Percentiles rank a stretch among this genome's conserved stretches.
Conservation (phyloP, 64 coral and sea anemone genomes). For the Anthopleura sola region DNA sequence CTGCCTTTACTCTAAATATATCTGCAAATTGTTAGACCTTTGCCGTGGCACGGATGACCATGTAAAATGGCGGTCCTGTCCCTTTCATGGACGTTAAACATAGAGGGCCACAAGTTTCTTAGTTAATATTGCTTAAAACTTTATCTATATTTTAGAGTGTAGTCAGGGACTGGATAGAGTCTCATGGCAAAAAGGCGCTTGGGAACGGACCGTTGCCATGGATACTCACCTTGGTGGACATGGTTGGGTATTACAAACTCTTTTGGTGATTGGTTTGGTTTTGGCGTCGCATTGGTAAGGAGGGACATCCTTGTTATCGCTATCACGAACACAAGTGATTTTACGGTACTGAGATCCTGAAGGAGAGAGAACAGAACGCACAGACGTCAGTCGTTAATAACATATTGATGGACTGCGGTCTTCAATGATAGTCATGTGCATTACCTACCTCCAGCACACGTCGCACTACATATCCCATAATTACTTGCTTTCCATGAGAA, state of each 20-base stretch:
- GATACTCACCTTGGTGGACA: constrained; percentile 44
- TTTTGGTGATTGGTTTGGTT: constrained; percentile 24
- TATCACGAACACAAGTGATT: constrained; percentile 31
- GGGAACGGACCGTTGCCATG: too few relatives aligned
- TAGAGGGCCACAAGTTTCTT: too few relatives aligned
- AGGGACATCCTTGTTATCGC: constrained; percentile 24
- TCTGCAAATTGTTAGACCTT: too few relatives aligned
- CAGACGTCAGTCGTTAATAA: not conserved
- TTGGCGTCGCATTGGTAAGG: constrained; percentile 17
- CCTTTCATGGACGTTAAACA: too few relatives aligned
- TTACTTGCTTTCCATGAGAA: constrained; percentile 62
- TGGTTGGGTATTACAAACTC: constrained; percentile 27
- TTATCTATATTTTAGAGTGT: too few relatives aligned
- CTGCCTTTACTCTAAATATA: too few relatives aligned
- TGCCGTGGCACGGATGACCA: too few relatives aligned
- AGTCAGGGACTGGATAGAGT: too few relatives aligned
- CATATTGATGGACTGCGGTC: not conserved
- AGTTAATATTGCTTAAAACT: too few relatives aligned
- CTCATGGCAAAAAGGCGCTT: too few relatives aligned
- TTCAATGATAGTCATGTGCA: not conserved
- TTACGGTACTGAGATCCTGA: constrained; percentile 37
- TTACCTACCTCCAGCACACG: constrained; percentile 77
- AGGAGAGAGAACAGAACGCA: not conserved
- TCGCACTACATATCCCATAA: constrained; percentile 48
- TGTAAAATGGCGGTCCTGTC: too few relatives aligned